These are phyloP conservation scores for Incurvaria masculella DNA, from an alignment of 2,888 invertebrate species.

Conservation along the genomic window DNA sequence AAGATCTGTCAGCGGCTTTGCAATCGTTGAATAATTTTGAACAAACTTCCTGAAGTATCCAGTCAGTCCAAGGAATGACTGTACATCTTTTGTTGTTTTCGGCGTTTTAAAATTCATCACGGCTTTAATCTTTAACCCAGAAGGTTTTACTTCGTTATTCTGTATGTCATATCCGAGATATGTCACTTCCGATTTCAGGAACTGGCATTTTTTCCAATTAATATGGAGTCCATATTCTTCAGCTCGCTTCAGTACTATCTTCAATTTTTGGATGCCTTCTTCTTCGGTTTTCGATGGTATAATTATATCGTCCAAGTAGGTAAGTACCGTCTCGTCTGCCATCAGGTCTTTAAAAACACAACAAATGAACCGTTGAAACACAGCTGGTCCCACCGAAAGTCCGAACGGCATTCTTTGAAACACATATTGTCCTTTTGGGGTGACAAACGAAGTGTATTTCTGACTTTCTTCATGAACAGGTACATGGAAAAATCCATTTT, in stretches of 20 bases:
- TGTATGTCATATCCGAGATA: constrained; percentile 17
- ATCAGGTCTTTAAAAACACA: constrained; percentile 21
- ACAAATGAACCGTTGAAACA: constrained; percentile 24
- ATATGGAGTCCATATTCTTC: constrained; percentile 20
- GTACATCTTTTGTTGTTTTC: neutral
- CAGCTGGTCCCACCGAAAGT: constrained; percentile 25
- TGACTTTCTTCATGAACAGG: constrained; percentile 17
- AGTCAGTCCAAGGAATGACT: constrained; percentile 2
- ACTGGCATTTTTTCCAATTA: constrained; percentile 27
- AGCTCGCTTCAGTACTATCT: constrained; percentile 18
- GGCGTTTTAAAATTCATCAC: neutral
- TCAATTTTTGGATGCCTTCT: constrained; percentile 18
- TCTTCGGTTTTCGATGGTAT: constrained; percentile 14
- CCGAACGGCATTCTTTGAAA: constrained; percentile 31
- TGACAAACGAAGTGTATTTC: constrained; percentile 30
- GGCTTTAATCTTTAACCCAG: neutral
- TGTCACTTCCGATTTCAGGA: constrained; percentile 19
- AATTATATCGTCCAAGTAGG: constrained; percentile 20
- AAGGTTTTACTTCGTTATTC: neutral
- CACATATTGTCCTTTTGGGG: constrained; percentile 27
- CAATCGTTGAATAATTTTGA: neutral
- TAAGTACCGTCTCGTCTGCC: constrained; percentile 5
- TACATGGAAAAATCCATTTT: constrained; percentile 28
- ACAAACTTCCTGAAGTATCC: constrained; percentile 4
- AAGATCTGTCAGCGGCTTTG: neutral